Evolutionary conservation across 2,113 vertebrate species (phyloP).

Genomic region (Hemiscyllium ocellatum): DNA sequence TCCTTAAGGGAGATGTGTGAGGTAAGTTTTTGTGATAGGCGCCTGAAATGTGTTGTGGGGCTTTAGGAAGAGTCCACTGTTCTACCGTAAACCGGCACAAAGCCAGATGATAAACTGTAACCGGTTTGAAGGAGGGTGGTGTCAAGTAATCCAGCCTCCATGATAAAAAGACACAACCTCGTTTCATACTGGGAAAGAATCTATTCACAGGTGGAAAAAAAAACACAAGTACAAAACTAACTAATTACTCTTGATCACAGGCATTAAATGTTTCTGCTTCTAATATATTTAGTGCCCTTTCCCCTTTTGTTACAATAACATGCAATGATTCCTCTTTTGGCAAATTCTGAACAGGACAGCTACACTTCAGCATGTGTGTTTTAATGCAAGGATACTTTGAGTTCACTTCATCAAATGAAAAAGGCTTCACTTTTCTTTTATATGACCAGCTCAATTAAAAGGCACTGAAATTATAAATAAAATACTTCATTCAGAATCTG

Average conservation of each 20-base stretch:
- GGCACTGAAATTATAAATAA: too few species aligned
- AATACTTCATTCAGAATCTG: neutral
- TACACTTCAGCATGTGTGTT: neutral
- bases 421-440: neutral
- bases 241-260: neutral
- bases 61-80: neutral
- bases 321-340: neutral
- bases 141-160: neutral
- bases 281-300: neutral
- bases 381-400: neutral
- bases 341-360: neutral
- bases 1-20: too few species aligned
- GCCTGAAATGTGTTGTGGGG: too few species aligned
- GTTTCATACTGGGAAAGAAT: neutral
- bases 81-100: neutral
- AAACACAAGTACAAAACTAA: neutral
- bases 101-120: neutral
- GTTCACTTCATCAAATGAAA: neutral
- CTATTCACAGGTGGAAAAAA: neutral
- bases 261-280: neutral
- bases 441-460: neutral
- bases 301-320: neutral
- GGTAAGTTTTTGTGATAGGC: too few species aligned
- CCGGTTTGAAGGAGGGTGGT: neutral
- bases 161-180: neutral